phyloP scores from a whole-genome alignment of 2,113 vertebrate genomes.

The Rallus limicola region DNA sequence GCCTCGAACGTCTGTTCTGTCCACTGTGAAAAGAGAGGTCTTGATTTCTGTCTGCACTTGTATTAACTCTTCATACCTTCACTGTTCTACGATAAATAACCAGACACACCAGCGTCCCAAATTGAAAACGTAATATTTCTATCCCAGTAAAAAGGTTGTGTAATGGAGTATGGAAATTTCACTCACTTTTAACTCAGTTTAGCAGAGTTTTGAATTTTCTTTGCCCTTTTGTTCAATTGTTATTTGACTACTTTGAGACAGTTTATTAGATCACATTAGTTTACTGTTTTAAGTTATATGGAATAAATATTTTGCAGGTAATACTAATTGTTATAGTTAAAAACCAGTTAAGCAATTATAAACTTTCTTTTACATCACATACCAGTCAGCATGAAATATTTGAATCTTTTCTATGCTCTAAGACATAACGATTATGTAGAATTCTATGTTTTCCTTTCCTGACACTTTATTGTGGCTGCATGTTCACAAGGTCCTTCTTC shows the following conservation, averaged over 20 bases:
- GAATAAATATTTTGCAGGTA: background rate
- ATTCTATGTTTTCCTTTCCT: background rate
- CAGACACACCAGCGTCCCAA: background rate
- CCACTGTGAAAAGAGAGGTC: background rate
- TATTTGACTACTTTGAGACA: background rate
- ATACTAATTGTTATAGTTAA: background rate
- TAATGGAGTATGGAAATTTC: background rate
- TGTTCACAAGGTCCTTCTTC: background rate
- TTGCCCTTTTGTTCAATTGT: background rate
- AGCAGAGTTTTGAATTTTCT: background rate
- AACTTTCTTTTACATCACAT: background rate
- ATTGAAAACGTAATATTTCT: background rate
- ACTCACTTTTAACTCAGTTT: background rate
- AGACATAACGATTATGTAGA: background rate
- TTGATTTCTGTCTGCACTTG: background rate
- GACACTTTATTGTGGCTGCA: background rate
- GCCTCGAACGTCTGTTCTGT: background rate
- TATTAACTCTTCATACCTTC: background rate
- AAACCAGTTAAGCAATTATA: background rate
- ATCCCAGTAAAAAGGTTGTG: background rate
- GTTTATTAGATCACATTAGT: background rate
- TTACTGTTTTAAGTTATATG: background rate
- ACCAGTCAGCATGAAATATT: background rate
- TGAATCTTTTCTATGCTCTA: background rate
- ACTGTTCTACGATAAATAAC: background rate